phyloP scores from a whole-genome alignment of 2,888 invertebrate genomes.

The Zonitis immaculata region DNA sequence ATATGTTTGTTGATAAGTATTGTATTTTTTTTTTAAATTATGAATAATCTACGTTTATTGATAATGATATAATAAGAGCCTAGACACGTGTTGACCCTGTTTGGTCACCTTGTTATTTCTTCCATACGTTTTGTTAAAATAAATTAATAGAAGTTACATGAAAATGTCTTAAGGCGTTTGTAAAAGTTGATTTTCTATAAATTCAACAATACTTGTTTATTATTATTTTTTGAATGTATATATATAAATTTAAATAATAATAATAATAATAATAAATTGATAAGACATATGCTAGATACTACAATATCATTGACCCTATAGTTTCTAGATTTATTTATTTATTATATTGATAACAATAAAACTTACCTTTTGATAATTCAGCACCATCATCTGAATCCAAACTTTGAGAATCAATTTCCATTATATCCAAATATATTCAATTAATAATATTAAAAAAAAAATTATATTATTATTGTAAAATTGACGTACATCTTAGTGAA shows the following conservation, averaged over 20 bases:
- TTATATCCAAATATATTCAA: conserved; percentile 21
- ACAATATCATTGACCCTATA: background rate
- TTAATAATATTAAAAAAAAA: conserved; percentile 5
- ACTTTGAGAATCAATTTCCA: conserved; percentile 41
- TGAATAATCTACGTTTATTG: background rate
- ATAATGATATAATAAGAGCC: background rate
- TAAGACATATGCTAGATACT: background rate
- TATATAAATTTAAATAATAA: background rate
- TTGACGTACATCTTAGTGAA: background rate
- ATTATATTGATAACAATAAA: conserved; percentile 1
- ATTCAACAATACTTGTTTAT: background rate
- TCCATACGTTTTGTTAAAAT: background rate
- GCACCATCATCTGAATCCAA: conserved; percentile 41
- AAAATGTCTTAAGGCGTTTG: background rate
- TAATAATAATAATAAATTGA: background rate
- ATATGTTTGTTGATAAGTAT: background rate
- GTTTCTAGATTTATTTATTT: background rate
- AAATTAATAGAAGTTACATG: background rate
- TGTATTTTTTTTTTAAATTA: background rate
- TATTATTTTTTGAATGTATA: background rate
- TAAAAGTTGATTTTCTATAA: conserved; percentile 5
- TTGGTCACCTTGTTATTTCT: conserved; percentile 1
- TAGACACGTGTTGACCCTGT: conserved; percentile 9
- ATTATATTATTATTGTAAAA: conserved; percentile 16
- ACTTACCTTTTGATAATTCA: conserved; percentile 38